Conservation (phyloP, 2,888 invertebrate genomes). For the Leptodirus hochenwartii region DNA sequence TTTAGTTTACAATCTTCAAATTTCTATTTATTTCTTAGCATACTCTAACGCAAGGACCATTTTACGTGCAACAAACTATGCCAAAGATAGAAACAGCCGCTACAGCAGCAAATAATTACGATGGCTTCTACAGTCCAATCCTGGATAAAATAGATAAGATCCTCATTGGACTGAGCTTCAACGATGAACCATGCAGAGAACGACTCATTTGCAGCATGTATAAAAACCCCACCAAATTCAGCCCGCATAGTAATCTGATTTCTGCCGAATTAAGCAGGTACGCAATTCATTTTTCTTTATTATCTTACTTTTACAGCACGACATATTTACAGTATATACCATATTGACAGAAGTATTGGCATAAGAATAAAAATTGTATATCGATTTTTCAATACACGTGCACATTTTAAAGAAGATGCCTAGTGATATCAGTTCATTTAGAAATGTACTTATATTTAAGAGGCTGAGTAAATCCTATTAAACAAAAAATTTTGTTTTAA, state of each 20-base stretch:
- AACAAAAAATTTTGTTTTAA: too few relatives aligned
- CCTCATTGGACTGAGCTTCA: conserved; percentile 48
- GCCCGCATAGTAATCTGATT: conserved; percentile 73
- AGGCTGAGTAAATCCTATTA: too few relatives aligned
- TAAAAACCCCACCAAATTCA: conserved; percentile 61
- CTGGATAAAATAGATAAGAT: conserved; percentile 61
- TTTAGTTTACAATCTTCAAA: too few relatives aligned
- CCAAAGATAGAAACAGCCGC: conserved; percentile 1
- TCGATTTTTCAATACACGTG: conserved; percentile 2
- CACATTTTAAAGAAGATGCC: too few relatives aligned
- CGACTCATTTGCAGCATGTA: conserved; percentile 71
- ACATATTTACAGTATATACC: not conserved
- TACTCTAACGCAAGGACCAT: too few relatives aligned
- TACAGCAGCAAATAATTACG: too few relatives aligned
- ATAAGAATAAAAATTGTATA: conserved; percentile 1
- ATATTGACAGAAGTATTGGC: not conserved
- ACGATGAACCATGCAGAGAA: conserved; percentile 55
- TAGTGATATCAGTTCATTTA: too few relatives aligned
- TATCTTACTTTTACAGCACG: not conserved
- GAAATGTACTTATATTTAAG: too few relatives aligned
- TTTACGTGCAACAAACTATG: too few relatives aligned
- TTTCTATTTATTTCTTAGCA: too few relatives aligned
- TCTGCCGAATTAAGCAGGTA: conserved; percentile 80
- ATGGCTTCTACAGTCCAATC: conserved; percentile 60
- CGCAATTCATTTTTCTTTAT: conserved; percentile 21